Evolutionary conservation across 2,797 vertebrate species (phyloP).

Genomic region (Gambusia yucatana): DNA sequence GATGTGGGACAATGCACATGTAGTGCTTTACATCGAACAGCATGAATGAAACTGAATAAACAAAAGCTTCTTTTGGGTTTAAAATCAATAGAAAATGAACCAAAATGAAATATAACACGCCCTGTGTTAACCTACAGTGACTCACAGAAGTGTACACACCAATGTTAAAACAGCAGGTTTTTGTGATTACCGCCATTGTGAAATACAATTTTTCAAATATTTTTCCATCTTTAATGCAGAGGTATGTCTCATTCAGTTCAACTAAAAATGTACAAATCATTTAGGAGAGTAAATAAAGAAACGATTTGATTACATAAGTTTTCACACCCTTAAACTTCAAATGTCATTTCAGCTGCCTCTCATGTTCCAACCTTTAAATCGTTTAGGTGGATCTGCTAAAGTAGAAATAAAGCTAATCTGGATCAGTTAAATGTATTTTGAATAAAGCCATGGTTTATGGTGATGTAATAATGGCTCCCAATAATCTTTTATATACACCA

Average conservation of each 20-base stretch:
- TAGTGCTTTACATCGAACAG: constrained; percentile 86
- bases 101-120: constrained; percentile 50
- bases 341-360: neutral
- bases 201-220: neutral
- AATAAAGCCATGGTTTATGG: neutral
- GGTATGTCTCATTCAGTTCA: neutral
- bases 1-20: constrained; percentile 78
- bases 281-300: neutral
- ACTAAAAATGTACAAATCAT: neutral
- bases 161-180: neutral
- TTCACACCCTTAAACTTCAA: neutral
- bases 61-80: constrained; percentile 81
- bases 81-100: constrained; percentile 87
- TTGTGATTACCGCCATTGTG: neutral
- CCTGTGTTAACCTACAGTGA: constrained; percentile 62
- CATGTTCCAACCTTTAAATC: neutral
- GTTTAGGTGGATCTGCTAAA: neutral
- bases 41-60: constrained; percentile 84
- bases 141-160: neutral
- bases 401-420: neutral
- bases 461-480: neutral
- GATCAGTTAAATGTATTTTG: neutral
- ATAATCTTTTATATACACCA: neutral
- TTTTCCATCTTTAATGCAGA: neutral
- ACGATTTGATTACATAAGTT: neutral